Conservation (phyloP, 2,888 invertebrate species). For the Hermaeophaga mercurialis region DNA sequence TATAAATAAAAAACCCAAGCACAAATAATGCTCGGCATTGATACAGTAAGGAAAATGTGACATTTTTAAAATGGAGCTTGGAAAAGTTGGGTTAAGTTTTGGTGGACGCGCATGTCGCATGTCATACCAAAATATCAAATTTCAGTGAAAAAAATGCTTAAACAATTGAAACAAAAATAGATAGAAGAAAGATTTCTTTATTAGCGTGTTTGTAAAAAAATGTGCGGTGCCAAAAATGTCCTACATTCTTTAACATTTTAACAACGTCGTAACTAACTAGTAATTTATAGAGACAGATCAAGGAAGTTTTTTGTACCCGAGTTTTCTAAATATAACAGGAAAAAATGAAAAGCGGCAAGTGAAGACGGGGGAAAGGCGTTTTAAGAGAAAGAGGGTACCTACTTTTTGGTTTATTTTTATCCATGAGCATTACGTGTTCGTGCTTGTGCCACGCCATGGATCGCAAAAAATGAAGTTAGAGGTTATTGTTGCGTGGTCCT, state of each 20-base stretch:
- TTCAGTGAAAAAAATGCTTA: neutral
- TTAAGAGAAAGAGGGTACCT: slow-evolving; percentile 53
- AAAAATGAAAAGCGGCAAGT: slow-evolving; percentile 13
- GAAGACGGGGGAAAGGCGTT: neutral
- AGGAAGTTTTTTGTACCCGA: slow-evolving; percentile 11
- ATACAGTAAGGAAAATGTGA: neutral
- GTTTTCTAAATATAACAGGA: slow-evolving; percentile 20
- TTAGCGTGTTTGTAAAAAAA: neutral
- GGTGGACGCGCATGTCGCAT: neutral
- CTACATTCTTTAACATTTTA: neutral
- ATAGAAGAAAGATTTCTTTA: neutral
- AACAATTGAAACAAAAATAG: neutral
- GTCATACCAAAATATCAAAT: neutral
- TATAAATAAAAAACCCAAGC: too few species aligned
- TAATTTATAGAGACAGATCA: slow-evolving; percentile 1
- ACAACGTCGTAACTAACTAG: neutral
- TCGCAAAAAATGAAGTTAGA: slow-evolving; percentile 51
- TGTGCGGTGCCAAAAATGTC: neutral
- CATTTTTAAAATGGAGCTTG: neutral
- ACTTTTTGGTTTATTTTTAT: slow-evolving; percentile 74
- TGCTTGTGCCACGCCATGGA: slow-evolving; percentile 78
- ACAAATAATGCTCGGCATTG: too few species aligned
- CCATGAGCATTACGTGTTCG: slow-evolving; percentile 75
- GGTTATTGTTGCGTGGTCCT: neutral
- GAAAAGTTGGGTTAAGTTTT: neutral